phyloP scores from a whole-genome alignment of 1,140 invertebrate genomes.

The Scaptomyza montana region DNA sequence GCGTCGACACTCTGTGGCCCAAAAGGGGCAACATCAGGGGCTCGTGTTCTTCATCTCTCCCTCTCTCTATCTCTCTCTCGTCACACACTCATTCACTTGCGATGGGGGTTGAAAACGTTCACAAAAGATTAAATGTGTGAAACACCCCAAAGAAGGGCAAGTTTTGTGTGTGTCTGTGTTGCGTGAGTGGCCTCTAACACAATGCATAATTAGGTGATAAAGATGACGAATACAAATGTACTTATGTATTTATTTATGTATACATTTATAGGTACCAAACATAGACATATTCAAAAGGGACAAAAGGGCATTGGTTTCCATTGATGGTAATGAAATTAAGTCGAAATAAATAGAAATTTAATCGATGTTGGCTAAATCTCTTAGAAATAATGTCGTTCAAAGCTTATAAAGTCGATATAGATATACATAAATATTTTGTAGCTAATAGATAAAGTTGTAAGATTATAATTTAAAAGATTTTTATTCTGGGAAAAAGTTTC shows the following conservation, averaged over 20 bases:
- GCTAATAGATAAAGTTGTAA: no score
- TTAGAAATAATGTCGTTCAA: no score
- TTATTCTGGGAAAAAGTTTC: no score
- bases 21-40: constrained; percentile 7
- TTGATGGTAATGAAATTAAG: neutral
- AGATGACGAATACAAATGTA: constrained; percentile 23
- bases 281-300: neutral
- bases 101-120: constrained; percentile 53
- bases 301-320: no score
- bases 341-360: no score
- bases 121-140: constrained; percentile 52
- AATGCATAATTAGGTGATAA: constrained; percentile 66
- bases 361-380: no score
- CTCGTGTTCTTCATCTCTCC: neutral
- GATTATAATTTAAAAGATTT: no score
- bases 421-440: no score
- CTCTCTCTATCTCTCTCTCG: neutral
- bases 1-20: constrained; percentile 6
- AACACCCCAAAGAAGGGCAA: constrained; percentile 40
- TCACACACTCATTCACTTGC: neutral
- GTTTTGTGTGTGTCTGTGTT: neutral
- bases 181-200: constrained; percentile 13
- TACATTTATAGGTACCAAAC: neutral
- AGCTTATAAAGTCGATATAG: no score
- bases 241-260: constrained; percentile 8